These are phyloP conservation scores for Drosophila kepulauana DNA, from an alignment of 1,140 invertebrate genomes.

Conservation along the genomic window DNA sequence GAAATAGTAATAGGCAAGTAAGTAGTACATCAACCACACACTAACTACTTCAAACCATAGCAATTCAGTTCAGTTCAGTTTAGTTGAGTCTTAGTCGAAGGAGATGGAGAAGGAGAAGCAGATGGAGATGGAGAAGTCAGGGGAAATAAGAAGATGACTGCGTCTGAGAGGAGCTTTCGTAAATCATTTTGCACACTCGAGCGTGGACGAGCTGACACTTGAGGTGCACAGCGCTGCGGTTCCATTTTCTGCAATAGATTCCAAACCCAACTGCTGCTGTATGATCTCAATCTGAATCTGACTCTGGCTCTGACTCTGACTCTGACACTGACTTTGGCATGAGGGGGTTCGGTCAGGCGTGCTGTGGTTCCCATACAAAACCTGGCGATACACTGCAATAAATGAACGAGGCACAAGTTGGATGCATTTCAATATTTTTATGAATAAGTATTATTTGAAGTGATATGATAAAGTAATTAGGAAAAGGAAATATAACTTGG, in stretches of 20 bases:
- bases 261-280: conserved; percentile 19
- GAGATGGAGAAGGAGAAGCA: conserved; percentile 12
- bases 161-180: conserved; percentile 26
- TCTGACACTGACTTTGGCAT: neutral
- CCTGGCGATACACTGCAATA: conserved; percentile 5
- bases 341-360: conserved; percentile 33
- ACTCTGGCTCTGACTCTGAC: neutral
- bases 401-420: neutral
- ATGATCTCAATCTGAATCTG: neutral
- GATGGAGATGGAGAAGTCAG: conserved; percentile 32
- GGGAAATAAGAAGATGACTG: neutral
- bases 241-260: conserved; percentile 62
- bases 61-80: conserved; percentile 22
- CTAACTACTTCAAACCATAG: conserved; percentile 21
- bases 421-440: no score
- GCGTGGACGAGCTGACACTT: conserved; percentile 53
- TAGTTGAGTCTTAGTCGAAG: conserved; percentile 2
- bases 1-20: conserved; percentile 34
- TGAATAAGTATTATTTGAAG: no score
- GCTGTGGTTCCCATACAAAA: conserved; percentile 42
- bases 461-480: no score
- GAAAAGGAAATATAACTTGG: no score
- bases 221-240: conserved; percentile 57
- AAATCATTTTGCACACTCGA: conserved; percentile 77
- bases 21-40: conserved; percentile 9